Base-by-base conservation (phyloP, 2,113 vertebrate species). In the Pungitius pungitius region DNA sequence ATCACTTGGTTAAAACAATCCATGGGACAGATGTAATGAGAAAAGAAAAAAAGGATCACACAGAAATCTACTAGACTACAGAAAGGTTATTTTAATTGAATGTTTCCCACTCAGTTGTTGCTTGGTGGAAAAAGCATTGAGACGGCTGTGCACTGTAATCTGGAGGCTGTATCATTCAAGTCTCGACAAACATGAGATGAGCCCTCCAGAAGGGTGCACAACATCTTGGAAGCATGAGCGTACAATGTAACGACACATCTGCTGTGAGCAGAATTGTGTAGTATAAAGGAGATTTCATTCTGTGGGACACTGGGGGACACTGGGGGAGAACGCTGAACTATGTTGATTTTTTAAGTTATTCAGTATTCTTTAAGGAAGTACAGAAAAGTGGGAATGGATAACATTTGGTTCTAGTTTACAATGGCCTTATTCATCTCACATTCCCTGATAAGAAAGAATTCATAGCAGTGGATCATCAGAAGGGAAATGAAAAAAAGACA, bases 41-140 rank as follows among this genome's bases (percentile, higher is more conserved):
- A 78, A 86, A 88, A 77, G 73, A 83, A 89, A 86, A 52, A 52
- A 2, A 83, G 60, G 77, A 90, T 85, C 68, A 71, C 30, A 26
- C 72, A 4, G 11, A 87, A 90, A 89, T 86, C 67, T 73, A 73
- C 30, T 56, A 75, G 80, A 83, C 83, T 85, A 84, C 80, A 83
- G 56, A 85, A 82, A 86, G 75, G 74, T 88, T 68, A 87, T 92
- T 91, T 74, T 91, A 87, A 84, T 89, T 81, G 85, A 89, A 90
- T 90, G 71, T 84, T 56, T 71, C 71, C 64, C 75, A 85, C 84
- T 83, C 80, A 49, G 40, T 20, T 72, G 77, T 73, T 88, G 57
- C 68, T 78, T 49, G 24, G 24, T 72, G 81, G 76, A 79, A 62
- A 52, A 68, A 71, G 39, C 67, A 80, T 61, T 75, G 63, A 61